Evolutionary conservation across 2,113 vertebrate species (phyloP), one percentile per base, ranked within the genome.

Genomic region (Phrynosoma blainvillii): DNA sequence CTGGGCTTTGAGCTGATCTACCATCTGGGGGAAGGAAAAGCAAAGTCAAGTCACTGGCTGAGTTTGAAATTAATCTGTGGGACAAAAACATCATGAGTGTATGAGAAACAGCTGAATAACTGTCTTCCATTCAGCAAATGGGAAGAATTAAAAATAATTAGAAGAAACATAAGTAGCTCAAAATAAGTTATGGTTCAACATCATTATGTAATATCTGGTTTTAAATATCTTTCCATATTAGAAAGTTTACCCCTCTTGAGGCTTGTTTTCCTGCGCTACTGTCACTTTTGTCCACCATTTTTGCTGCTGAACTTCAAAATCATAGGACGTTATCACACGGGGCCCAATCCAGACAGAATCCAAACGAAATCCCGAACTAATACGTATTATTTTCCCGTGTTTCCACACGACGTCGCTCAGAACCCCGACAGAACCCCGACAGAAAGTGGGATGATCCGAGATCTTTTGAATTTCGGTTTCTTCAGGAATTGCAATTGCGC

Each of bases 1-100:
- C 89, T 94, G 94, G 5, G 79, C 89, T 95, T 99, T 97, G 94
- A 98, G 96, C 92, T 97, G 97, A 88, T 95, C 94, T 30, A 96
- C 81, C 89, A 95, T 91, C 97, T 97, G 93, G 30, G 90, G 84
- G 82, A 94, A n/a, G 83, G 94, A 25, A 77, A 94, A 96, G 89
- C 4, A 95, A 90, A 91, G 2, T 54, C 5, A 88, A 92, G 82
- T 77, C 9, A 79, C 59, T 92, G 79, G 83, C 0, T 20, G 30
- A 4, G 5, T 84, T 87, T 54, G 62, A 93, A 40, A 9, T 74
- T 83, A 54, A 73, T 78, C 93, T 78, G 25, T 68, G 73, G 88
- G 21, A 86, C 30, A 87, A 13, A 23, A 59, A 93, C 94, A 75
- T 73, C 30, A 84, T 68, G 4, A 68, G 18, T 1, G 77, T 88